Base-by-base conservation (phyloP, 2,888 invertebrate genomes). In the Notocelia uddmanniana region DNA sequence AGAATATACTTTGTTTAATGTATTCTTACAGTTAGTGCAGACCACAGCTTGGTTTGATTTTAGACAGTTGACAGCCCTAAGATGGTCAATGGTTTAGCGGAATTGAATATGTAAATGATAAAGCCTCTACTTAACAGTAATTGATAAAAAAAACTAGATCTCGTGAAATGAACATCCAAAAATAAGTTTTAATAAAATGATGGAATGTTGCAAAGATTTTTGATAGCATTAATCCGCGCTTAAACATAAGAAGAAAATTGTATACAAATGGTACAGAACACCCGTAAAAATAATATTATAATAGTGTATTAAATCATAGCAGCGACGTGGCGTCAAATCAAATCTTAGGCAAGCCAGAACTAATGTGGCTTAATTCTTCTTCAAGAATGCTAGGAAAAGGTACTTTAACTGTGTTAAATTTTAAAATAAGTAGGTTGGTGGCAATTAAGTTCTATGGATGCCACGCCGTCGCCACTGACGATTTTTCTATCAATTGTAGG, bases 1-100 rank as follows among this genome's bases (percentile, higher is more conserved):
- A 92, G 92, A 92, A 92, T 92, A 91, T 90, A 89, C 69, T 77
- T 79, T 77, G 68, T 68, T 37, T 62, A 68, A 19, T 54, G 63
- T 79, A 78, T 77, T 77, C 76, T 75, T 78, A 82, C 74, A 75
- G 76, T 79, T 86, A 86, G 83, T 81, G 80, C 81, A 83, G 83
- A 89, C 86, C 87, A 86, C 81, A 81, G 68, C 23, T 54, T 64
- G 67, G 52, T 55, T 71, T 66, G 45, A 55, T 67, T 71, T 18
- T 55, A 41, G 57, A 50, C 23, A 26, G 18, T 26, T 63, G 18
- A 31, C 37, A 55, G 19, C 26, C 21, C 19, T 19, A 9, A 45
- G 34, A 31, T 50, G 19, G 19, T 18, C 13, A 10, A 69, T 54
- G 45, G 50, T 41, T 60, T 23, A 31, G 21, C 45, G 45, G 13